Percentiles rank a stretch among this genome's conserved stretches.
These are phyloP conservation scores for Peromyscus californicus DNA, from an alignment of 2,113 vertebrate genomes.

Conservation along the genomic window DNA sequence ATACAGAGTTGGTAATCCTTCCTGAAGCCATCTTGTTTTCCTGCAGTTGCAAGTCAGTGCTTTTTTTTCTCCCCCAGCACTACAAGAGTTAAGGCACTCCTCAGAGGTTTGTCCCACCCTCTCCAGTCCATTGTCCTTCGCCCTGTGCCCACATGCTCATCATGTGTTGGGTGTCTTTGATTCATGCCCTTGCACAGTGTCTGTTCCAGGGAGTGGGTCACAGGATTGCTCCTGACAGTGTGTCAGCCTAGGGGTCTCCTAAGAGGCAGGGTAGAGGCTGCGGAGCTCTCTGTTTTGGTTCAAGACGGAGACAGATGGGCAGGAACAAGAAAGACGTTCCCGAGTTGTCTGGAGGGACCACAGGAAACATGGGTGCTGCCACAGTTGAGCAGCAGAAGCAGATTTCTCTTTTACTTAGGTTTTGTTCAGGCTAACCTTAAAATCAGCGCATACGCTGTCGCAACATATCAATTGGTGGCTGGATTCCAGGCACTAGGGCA, in stretches of 20 bases:
- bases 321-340: not conserved
- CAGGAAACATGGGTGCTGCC: conserved; percentile 21
- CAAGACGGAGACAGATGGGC: not conserved
- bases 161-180: not conserved
- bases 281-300: conserved; percentile 20
- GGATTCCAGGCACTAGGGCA: conserved; percentile 9
- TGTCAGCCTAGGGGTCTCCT: not conserved
- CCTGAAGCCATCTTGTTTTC: conserved; percentile 11
- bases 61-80: not conserved
- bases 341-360: not conserved
- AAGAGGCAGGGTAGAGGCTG: not conserved
- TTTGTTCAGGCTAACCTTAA: conserved; percentile 69
- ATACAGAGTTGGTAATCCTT: not conserved
- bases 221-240: not conserved
- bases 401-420: conserved; percentile 61
- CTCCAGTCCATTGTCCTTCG: not conserved
- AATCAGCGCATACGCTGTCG: conserved; percentile 7
- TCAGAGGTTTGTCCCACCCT: not conserved
- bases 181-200: not conserved
- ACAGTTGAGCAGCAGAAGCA: conserved; percentile 28
- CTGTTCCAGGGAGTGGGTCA: not conserved
- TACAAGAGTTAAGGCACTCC: not conserved
- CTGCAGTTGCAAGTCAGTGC: not conserved
- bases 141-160: not conserved
- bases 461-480: conserved; percentile 39